phyloP scores from a whole-genome alignment of 1,140 invertebrate genomes.

The Drosophila tani region DNA sequence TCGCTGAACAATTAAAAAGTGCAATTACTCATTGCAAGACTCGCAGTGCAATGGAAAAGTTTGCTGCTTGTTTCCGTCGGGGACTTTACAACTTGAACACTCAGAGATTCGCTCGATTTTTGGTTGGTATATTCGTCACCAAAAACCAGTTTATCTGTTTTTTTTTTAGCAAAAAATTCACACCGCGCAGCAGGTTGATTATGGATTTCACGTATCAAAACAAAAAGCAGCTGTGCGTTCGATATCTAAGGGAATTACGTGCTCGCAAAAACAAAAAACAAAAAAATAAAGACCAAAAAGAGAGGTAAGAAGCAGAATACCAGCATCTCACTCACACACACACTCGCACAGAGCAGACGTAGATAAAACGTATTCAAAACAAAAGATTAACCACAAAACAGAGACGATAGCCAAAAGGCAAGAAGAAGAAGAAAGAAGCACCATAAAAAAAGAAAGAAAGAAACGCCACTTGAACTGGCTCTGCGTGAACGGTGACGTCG shows the following conservation, averaged over 20 bases:
- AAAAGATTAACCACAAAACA: constrained; percentile 72
- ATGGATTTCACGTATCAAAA: constrained; percentile 73
- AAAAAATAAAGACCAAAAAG: constrained; percentile 23
- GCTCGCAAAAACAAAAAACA: constrained; percentile 22
- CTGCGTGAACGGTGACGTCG: constrained; percentile 46
- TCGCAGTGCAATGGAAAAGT: constrained; percentile 39
- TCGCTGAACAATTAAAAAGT: constrained; percentile 36
- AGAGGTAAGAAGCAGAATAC: constrained; percentile 2
- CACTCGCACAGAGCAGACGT: constrained; percentile 31
- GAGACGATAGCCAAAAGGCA: constrained; percentile 24
- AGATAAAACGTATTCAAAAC: constrained; percentile 79
- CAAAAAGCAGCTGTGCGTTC: constrained; percentile 76
- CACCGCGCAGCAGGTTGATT: constrained; percentile 52
- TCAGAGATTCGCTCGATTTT: constrained; percentile 14
- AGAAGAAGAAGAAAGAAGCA: constrained; percentile 44
- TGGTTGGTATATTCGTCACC: background rate
- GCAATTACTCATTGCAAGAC: constrained; percentile 58
- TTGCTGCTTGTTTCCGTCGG: constrained; percentile 9
- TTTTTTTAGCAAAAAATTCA: constrained; percentile 14
- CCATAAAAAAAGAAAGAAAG: constrained; percentile 36
- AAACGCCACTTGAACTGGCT: constrained; percentile 56
- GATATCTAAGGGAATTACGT: constrained; percentile 52
- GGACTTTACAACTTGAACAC: constrained; percentile 20
- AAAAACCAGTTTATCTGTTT: constrained; percentile 20
- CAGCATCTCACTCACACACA: constrained; percentile 26